phyloP scores from a whole-genome alignment of 2,113 vertebrate genomes.

The Rhabdomys dilectus region DNA sequence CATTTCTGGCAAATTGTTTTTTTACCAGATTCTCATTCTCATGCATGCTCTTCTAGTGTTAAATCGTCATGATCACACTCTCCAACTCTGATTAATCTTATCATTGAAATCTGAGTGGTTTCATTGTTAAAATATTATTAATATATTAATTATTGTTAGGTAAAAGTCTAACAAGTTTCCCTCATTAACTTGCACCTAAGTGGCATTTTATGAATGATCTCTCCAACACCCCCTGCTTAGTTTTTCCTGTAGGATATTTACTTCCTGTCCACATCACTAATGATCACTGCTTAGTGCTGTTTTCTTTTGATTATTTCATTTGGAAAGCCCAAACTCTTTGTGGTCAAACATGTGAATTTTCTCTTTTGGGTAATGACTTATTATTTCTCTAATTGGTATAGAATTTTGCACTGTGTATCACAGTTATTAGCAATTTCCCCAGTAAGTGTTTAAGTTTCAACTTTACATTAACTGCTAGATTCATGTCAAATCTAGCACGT shows the following conservation, averaged over 20 bases:
- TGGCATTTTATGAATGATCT: neutral
- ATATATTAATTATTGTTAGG: neutral
- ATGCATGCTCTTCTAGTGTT: neutral
- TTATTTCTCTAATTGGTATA: neutral
- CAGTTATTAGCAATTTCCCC: neutral
- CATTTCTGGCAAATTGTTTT: neutral
- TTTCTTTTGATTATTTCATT: neutral
- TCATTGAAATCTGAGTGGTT: neutral
- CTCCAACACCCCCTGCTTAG: neutral
- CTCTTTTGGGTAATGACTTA: neutral
- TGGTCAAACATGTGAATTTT: neutral
- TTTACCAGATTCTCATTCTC: conserved; percentile 1
- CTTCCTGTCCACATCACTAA: neutral
- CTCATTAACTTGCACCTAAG: neutral
- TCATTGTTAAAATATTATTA: neutral
- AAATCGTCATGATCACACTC: neutral
- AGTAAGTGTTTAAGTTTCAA: neutral
- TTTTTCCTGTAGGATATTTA: neutral
- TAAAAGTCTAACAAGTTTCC: neutral
- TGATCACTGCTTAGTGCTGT: neutral
- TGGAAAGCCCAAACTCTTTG: neutral
- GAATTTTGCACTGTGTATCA: neutral
- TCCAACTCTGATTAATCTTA: neutral
- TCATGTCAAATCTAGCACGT: neutral
- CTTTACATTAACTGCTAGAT: neutral